Conservation (phyloP, 2,888 invertebrate genomes). For the Papilio demoleus region DNA sequence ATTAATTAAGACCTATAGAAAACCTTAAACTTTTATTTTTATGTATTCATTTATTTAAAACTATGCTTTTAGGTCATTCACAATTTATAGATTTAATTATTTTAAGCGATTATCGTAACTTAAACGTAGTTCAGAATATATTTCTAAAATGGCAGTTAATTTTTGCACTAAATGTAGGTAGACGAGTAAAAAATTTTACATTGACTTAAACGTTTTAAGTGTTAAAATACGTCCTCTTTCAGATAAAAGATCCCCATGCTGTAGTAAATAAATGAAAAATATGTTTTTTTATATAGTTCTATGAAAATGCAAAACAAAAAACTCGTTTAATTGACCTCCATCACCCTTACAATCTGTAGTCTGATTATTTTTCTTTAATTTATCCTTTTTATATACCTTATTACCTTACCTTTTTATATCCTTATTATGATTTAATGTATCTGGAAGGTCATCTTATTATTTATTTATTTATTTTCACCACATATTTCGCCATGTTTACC, state of each 20-base stretch:
- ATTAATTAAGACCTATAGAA: conserved; percentile 28
- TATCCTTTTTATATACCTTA: too few relatives aligned
- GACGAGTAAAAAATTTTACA: too few relatives aligned
- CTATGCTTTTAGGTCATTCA: conserved; percentile 37
- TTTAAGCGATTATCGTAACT: neutral
- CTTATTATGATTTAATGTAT: neutral
- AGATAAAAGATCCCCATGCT: too few relatives aligned
- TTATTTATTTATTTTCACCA: too few relatives aligned
- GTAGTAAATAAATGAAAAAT: too few relatives aligned
- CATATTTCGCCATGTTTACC: too few relatives aligned
- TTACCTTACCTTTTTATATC: too few relatives aligned
- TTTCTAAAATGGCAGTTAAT: neutral
- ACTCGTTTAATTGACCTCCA: neutral
- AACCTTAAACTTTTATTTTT: conserved; percentile 38
- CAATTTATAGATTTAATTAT: conserved; percentile 17
- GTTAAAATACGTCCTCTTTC: too few relatives aligned
- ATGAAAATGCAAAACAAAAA: neutral
- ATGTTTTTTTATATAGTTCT: too few relatives aligned
- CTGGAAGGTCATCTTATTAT: too few relatives aligned
- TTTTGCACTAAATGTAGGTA: too few relatives aligned
- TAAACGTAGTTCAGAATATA: neutral
- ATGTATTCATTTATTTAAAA: conserved; percentile 36
- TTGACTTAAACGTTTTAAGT: too few relatives aligned
- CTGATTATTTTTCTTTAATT: neutral
- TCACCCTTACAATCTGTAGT: neutral